Evolutionary conservation across 2,797 vertebrate species (phyloP), one percentile per base, ranked within the genome.

Genomic region (Uromys caudimaculatus): DNA sequence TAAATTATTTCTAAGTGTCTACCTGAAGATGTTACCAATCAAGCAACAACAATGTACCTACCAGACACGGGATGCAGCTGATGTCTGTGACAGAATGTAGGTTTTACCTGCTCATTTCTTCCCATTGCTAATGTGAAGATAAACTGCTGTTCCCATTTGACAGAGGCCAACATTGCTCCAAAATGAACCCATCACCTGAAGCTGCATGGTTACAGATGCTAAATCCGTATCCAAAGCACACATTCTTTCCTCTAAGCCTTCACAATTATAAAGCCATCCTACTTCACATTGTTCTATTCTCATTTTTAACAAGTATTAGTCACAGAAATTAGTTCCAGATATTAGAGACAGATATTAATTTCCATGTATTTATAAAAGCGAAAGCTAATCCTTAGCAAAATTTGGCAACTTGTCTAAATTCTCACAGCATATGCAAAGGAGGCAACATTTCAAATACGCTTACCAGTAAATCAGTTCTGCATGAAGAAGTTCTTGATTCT

Each of bases 341-440:
- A 47, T 50, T 24, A 35, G 81, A 14, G n/a, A 50, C 8, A 50
- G 24, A 41, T 81, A 77, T 23, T 54, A 60, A 7, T 41, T 78
- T 75, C 17, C 47, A 38, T 86, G 4, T n/a, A 64, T 86, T 77
- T 79, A 75, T 64, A 73, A 90, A 90, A 35, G n/a, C 79, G 95
- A 47, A 88, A 89, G n/a, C 24, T 58, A 44, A 95, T 4, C 6
- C 2, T 94, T 75, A 89, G 64, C 54, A 76, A 96, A 89, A 93
- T n/a, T 52, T 78, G 93, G 67, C 35, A 78, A 92, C 16, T 84
- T 88, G 13, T 73, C 73, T 82, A 88, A 93, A 81, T 47, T 50
- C 2, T 64, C 12, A 91, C 21, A 62, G 41, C 47, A 73, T 81
- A 19, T 35, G 67, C 60, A 71, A 84, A 41, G 41, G 13, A 47